Evolutionary conservation across 2,888 invertebrate species (phyloP), one percentile per base, ranked within the genome.

Genomic region (Amphipyra tragopoginis): DNA sequence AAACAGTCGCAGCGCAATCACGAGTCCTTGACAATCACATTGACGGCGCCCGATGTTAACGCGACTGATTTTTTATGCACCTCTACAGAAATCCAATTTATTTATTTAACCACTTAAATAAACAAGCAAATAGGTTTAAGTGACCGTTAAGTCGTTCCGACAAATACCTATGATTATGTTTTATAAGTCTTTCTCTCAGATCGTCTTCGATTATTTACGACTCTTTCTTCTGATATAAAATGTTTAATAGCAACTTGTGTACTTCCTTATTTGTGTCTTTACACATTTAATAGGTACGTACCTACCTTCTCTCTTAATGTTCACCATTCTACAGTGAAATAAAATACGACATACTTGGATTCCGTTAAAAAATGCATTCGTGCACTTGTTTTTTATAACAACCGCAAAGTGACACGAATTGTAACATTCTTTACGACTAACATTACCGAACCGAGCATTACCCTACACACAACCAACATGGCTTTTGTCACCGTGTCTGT

Each of bases 11-110:
- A 42, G 51, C 61, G 68, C 80, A 85, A 85, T 84, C 80, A 72
- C 57, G 48, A 75, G 82, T 83, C 83, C 84, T 84, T 82, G 80
- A 79, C 85, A 85, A 80, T 84, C 83, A 83, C 82, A 79, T 77
- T 80, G 83, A 76, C 72, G 62, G 71, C 70, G 60, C 60, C 68
- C 69, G 68, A 79, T 68, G 72, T 77, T 73, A 73, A 73, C 68
- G 71, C 74, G 61, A 73, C 75, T 77, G 57, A 63, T 69, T 80
- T 80, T 75, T 72, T 81, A 68, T 63, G 14, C 42, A 9, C 36
- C 26, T 54, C 74, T 56, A 77, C 72, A 65, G 68, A 69, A 69
- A 78, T 75, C 64, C 65, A 50, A 77, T 75, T 82, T 79, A 79
- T 78, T 71, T 77, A 79, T 72, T 74, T 72, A 70, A 49, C 55